These are phyloP conservation scores for Simalia tracyae DNA, from an alignment of 2,797 vertebrate species.

Conservation along the genomic window DNA sequence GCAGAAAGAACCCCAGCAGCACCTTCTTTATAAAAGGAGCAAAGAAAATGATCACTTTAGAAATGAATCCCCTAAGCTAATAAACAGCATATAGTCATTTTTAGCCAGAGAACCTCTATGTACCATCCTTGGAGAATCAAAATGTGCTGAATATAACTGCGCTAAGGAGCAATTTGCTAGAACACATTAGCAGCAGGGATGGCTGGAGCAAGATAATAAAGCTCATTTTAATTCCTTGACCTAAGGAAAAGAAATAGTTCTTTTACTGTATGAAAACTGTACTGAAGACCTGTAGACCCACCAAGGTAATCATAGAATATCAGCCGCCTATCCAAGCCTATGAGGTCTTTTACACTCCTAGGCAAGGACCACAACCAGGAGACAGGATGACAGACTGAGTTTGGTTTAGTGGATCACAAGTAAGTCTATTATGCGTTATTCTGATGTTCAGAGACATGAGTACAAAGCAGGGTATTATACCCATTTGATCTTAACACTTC, in stretches of 20 bases:
- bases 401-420: neutral
- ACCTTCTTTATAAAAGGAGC: neutral
- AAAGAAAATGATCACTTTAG: neutral
- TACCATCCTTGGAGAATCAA: neutral
- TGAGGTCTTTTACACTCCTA: neutral
- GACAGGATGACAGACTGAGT: neutral
- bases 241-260: neutral
- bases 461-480: neutral
- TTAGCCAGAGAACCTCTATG: neutral
- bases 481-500: fast-evolving
- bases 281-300: neutral
- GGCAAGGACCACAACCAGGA: neutral
- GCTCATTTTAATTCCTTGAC: neutral
- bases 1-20: neutral
- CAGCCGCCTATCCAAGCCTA: neutral
- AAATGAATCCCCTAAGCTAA: neutral
- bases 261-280: neutral
- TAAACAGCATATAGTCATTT: neutral
- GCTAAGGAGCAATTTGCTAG: neutral
- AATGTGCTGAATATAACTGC: neutral
- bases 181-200: neutral
- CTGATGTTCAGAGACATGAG: neutral
- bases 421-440: neutral
- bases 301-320: neutral
- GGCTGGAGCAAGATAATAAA: slow-evolving; percentile 2